Percentiles rank a stretch among this genome's conserved stretches.
These are phyloP conservation scores for Ophiodon elongatus DNA, from an alignment of 2,113 vertebrate genomes.

Conservation along the genomic window DNA sequence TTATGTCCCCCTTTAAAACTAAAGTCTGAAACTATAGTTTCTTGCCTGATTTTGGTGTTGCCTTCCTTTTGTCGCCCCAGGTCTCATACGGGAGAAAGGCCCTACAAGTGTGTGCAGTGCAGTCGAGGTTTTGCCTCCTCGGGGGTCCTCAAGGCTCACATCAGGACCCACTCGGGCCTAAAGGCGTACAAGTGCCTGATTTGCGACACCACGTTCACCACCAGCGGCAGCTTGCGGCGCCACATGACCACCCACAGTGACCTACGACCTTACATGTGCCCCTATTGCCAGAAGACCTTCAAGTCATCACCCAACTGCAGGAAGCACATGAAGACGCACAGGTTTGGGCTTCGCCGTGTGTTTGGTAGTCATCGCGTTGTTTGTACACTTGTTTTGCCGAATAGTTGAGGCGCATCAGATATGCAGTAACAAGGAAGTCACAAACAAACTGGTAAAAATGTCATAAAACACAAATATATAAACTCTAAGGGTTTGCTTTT, in stretches of 20 bases:
- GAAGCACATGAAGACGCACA: slow-evolving; percentile 99
- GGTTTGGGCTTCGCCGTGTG: slow-evolving; percentile 70
- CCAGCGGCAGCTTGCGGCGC: slow-evolving; percentile 94
- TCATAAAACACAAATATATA: not conserved
- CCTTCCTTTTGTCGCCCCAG: slow-evolving; percentile 70
- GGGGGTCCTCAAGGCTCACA: slow-evolving; percentile 96
- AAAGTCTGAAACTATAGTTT: not conserved
- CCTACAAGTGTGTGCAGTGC: slow-evolving; percentile 97
- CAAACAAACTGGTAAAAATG: not conserved
- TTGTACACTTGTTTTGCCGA: not conserved
- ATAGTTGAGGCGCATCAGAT: not conserved
- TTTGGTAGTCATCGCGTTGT: not conserved
- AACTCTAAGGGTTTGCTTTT: not conserved
- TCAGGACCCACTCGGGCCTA: slow-evolving; percentile 95
- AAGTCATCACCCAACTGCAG: slow-evolving; percentile 98
- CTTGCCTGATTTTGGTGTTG: no score
- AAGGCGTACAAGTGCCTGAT: slow-evolving; percentile 96
- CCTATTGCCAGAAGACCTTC: slow-evolving; percentile 99
- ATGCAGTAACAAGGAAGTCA: not conserved
- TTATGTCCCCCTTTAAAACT: no score
- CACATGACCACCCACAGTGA: slow-evolving; percentile 99
- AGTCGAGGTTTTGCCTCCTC: slow-evolving; percentile 97
- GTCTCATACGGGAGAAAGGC: slow-evolving; percentile 97
- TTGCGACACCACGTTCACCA: slow-evolving; percentile 97
- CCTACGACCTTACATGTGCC: slow-evolving; percentile 97